Base-by-base conservation (phyloP, 2,113 vertebrate species). In the Numida meleagris region DNA sequence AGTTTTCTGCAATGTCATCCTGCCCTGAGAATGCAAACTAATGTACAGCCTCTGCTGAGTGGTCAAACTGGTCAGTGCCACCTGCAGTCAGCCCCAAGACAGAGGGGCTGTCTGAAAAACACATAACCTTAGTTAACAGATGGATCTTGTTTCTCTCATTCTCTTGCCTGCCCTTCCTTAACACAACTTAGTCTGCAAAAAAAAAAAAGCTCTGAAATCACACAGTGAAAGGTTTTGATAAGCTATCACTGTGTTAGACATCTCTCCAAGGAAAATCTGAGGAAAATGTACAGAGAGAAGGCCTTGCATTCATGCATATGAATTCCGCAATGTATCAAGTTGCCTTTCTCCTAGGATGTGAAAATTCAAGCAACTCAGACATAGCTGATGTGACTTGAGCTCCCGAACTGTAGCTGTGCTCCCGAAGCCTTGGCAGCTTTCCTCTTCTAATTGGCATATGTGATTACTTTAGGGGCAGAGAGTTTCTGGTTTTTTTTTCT, bases 371-470 rank as follows among this genome's bases (percentile, higher is more conserved):
- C 23, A 78, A 21, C 4, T 2, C 45, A 90, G 65, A 31, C 13
- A n/a, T 13, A 31, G 59, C 65, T 97, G 71, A 95, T 77, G 58
- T 53, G 95, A 81, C 78, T 38, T 58, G 18, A 88, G 34, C 70
- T 97, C 88, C 76, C 61, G 86, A 94, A 78, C 3, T 12, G 33
- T 63, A 93, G 75, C 62, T 53, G 48, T 53, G 50, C 51, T 96
- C 79, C 91, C 45, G 46, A 46, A 72, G 25, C 43, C 38, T 81
- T 84, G 63, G 61, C 61, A 93, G 43, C 29, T 90, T 95, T 96
- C 73, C 76, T 93, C 94, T 88, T 83, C 89, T 95, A 86, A 83
- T 18, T 96, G 93, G 25, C 10, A 6, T 75, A 40, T 68, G 82
- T 84, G 91, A 92, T 94, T 96, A 82, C 43, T 93, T 95, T 43